phyloP scores from a whole-genome alignment of 1,140 invertebrate species.

The Pemphigus obesinymphae region DNA sequence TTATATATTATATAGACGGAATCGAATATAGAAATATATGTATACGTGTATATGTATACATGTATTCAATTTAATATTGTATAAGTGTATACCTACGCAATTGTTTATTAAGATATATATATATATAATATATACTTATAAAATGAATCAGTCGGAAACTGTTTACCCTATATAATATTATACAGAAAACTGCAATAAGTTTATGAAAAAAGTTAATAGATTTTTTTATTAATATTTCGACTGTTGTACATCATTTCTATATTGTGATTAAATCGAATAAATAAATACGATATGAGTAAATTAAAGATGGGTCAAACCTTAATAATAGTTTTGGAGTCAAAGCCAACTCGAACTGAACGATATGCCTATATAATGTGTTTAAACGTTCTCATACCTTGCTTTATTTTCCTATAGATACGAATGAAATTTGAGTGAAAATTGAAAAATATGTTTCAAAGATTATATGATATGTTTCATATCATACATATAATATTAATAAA shows the following conservation, averaged over 20 bases:
- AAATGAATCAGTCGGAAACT: not conserved
- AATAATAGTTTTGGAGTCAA: too few species aligned
- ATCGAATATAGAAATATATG: not conserved
- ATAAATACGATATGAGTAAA: too few species aligned
- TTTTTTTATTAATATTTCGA: not conserved
- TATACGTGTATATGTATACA: not conserved
- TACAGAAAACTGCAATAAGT: conserved; percentile 14
- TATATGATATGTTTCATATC: too few species aligned
- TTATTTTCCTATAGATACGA: too few species aligned
- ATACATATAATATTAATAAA: too few species aligned
- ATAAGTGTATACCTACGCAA: not conserved
- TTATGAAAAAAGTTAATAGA: conserved; percentile 15
- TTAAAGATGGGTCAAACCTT: too few species aligned
- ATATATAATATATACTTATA: not conserved
- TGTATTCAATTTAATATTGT: not conserved
- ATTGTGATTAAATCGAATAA: too few species aligned
- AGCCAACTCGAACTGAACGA: too few species aligned
- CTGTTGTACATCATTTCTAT: not conserved
- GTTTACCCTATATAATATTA: conserved; percentile 1
- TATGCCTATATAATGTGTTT: too few species aligned
- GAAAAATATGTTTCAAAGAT: too few species aligned
- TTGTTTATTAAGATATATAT: not conserved
- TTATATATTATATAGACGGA: not conserved
- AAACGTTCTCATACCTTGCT: too few species aligned
- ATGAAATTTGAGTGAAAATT: too few species aligned